phyloP scores from a whole-genome alignment of 2,797 vertebrate species.

The Poeciliopsis presidionis region DNA sequence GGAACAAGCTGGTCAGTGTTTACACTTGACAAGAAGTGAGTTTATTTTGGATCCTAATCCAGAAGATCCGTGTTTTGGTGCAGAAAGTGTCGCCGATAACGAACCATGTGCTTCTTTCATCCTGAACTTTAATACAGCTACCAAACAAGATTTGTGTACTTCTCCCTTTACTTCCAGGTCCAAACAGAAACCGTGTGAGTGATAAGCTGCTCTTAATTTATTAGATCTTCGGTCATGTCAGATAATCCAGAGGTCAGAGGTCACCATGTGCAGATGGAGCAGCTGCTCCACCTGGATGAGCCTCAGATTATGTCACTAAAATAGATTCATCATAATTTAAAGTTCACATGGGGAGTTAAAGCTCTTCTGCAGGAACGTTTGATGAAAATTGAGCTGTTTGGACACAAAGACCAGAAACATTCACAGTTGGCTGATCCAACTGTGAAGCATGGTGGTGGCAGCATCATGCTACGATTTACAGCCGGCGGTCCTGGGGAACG shows the following conservation, averaged over 20 bases:
- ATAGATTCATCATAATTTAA: background rate
- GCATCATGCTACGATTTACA: background rate
- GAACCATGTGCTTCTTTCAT: slow-evolving; percentile 12
- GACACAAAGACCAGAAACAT: background rate
- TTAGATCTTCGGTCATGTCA: slow-evolving; percentile 31
- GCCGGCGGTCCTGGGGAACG: background rate
- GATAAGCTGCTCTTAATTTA: slow-evolving; percentile 21
- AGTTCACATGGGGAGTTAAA: background rate
- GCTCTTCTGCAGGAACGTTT: background rate
- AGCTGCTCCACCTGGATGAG: slow-evolving; percentile 19
- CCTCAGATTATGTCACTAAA: background rate
- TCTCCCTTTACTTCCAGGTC: slow-evolving; percentile 24
- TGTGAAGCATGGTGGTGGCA: background rate
- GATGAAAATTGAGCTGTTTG: background rate
- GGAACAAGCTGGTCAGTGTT: slow-evolving; percentile 71
- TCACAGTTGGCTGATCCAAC: background rate
- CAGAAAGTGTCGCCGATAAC: slow-evolving; percentile 42
- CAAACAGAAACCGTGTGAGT: slow-evolving; percentile 37
- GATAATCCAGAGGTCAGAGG: slow-evolving; percentile 10
- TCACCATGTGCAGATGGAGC: slow-evolving; percentile 51
- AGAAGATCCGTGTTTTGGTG: slow-evolving; percentile 39
- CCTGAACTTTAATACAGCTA: slow-evolving; percentile 28
- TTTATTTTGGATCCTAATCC: slow-evolving; percentile 20
- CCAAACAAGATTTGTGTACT: slow-evolving; percentile 41
- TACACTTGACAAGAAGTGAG: slow-evolving; percentile 33